Base-by-base conservation (phyloP, 2,797 vertebrate species). In the Cephalopachus bancanus region DNA sequence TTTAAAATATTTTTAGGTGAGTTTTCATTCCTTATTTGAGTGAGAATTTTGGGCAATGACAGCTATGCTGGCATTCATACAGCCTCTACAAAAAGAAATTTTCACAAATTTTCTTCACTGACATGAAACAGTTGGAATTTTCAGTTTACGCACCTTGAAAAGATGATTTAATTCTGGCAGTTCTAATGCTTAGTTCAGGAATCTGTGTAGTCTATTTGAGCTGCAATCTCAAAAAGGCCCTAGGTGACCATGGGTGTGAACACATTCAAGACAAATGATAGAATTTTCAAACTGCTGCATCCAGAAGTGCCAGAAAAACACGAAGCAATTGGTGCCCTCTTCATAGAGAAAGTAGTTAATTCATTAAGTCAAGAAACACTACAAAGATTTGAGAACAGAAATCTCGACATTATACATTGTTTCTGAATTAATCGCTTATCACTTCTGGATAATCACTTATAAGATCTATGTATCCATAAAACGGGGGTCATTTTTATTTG, bases 401-500 rank as follows among this genome's bases (percentile, higher is more conserved):
- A 62, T 6, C 12, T 17, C 86, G 60, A 22, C 26, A 76, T 62
- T 90, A 65, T 89, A 83, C n/a, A 44, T 37, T 72, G 15, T 65
- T 75, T 92, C 53, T 87, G 10, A 86, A 91, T 92, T 92, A 90
- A 80, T 89, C 72, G 72, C 37, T 92, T 93, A 90, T 33, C 37
- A 96, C 2, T 85, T 62, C 37, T 37, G 37, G 37, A 37, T 37
- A 37, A 37, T 37, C 37, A 37, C 37, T 37, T 37, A 37, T 37
- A 37, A 37, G 37, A 37, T 37, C 55, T 86, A 76, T 14, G 14
- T 91, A 83, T 93, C 57, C 67, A 91, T 89, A 96, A 89, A 64
- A 85, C 1, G 91, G 20, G 20, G 2, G 2, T 55, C 92, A 5
- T 20, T 93, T 67, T 67, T 83, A 72, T 90, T 89, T 93, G 59